Evolutionary conservation across 2,113 vertebrate genomes (phyloP), one percentile per base, ranked within the genome.

Genomic region (Pogona vitticeps): DNA sequence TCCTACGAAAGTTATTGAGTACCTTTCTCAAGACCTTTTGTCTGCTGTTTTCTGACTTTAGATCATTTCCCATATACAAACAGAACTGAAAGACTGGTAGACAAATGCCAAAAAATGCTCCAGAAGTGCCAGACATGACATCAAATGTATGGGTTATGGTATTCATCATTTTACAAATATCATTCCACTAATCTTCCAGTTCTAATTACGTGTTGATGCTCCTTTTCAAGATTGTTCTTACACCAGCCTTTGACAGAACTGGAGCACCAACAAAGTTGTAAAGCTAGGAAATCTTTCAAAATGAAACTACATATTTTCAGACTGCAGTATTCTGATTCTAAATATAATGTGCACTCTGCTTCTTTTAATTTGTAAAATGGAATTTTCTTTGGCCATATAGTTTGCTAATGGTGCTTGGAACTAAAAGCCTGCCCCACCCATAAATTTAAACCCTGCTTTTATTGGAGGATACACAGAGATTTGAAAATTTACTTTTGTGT

Each of bases 101-200:
- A 18, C n/a, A 33, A 42, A 13, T 82, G 12, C 12, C 42, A 33
- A 26, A 13, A 6, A n/a, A 28, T 20, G 28, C n/a, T 68, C 38
- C 18, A 3, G 40, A 14, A 33, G n/a, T 42, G 52, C 40, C 76
- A 40, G 14, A 42, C 67, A 61, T 67, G 76, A 84, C 72, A 65
- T 75, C 71, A 23, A 42, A 36, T 61, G 23, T 83, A 75, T 38
- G 36, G 26, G 40, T 83, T 73, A 52, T 84, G 36, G 58, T 42
- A 63, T 78, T 85, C 26, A 52, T 78, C 76, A 85, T 79, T 68
- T 85, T 38, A 85, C 70, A 85, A 85, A 70, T 78, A 71, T 71
- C 14, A 85, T 77, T 77, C 73, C 38, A 77, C 78, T 70, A 85
- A 70, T 58, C 75, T 40, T 79, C 70, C 26, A 38, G 46, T 70